phyloP scores from a whole-genome alignment of 2,113 vertebrate species.

The Toxotes jaculatrix region DNA sequence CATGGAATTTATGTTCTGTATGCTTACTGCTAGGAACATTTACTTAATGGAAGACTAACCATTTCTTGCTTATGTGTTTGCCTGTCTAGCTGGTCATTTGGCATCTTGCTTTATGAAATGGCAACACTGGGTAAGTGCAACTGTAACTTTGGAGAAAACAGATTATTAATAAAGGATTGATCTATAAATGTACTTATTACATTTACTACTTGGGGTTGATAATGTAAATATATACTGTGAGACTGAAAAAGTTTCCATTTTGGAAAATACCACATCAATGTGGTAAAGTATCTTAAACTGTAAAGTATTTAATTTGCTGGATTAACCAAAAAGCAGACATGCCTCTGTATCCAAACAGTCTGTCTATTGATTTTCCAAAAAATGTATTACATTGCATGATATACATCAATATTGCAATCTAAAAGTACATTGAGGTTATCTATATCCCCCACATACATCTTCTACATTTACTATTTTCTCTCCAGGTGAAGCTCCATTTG shows the following conservation, averaged over 20 bases:
- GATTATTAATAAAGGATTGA: not conserved
- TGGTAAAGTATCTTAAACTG: not conserved
- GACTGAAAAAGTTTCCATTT: not conserved
- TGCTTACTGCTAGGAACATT: not conserved
- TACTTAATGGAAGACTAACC: slow-evolving; percentile 8
- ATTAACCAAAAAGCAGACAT: not conserved
- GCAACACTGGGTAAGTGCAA: slow-evolving; percentile 88
- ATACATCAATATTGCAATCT: not conserved
- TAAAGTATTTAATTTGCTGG: not conserved
- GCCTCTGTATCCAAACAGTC: not conserved
- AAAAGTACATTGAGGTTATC: not conserved
- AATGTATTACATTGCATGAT: not conserved
- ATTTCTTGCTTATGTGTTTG: slow-evolving; percentile 3
- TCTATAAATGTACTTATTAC: not conserved
- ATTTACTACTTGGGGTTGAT: not conserved
- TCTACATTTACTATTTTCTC: not conserved
- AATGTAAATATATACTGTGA: not conserved
- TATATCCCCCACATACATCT: not conserved
- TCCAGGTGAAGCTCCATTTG: slow-evolving; percentile 92
- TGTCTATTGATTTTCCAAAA: not conserved
- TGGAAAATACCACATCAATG: not conserved
- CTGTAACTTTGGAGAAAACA: not conserved
- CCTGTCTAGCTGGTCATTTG: slow-evolving; percentile 91
- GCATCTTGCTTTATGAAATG: slow-evolving; percentile 92
- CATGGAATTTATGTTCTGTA: not conserved